phyloP scores from a whole-genome alignment of 2,797 vertebrate species.

The Liasis olivaceus region DNA sequence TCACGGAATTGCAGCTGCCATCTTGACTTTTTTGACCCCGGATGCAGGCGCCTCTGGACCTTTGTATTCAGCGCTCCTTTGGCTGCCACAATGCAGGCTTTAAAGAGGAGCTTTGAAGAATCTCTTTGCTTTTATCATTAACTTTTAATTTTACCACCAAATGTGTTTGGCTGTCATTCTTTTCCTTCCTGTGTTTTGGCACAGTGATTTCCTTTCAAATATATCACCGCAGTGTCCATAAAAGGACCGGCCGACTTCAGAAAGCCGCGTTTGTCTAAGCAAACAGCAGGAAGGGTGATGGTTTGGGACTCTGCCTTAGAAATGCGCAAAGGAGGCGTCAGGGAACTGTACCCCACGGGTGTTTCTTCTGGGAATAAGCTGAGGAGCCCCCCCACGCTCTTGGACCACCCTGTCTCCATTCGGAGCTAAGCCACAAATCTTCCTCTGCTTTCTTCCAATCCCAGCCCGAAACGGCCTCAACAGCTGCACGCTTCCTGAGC shows the following conservation, averaged over 20 bases:
- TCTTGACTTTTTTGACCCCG: background rate
- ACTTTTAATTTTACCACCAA: background rate
- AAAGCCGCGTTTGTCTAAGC: background rate
- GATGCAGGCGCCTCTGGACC: background rate
- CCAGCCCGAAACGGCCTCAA: background rate
- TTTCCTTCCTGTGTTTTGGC: background rate
- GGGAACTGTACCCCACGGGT: background rate
- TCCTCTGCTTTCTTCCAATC: background rate
- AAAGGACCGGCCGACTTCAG: background rate
- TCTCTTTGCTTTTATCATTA: background rate
- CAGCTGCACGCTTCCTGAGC: background rate
- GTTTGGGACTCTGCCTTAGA: background rate
- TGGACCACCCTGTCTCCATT: background rate
- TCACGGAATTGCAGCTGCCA: background rate
- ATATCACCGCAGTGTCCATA: background rate
- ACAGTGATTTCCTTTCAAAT: background rate
- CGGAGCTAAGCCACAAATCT: background rate
- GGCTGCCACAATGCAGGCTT: background rate
- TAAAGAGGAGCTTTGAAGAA: background rate
- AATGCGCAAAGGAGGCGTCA: background rate
- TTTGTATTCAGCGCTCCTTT: background rate
- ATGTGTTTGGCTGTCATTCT: background rate
- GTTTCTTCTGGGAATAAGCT: background rate
- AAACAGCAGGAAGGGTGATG: background rate
- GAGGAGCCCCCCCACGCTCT: background rate